Conservation (phyloP, 1,140 invertebrate genomes). For the Frieseomelitta varia region DNA sequence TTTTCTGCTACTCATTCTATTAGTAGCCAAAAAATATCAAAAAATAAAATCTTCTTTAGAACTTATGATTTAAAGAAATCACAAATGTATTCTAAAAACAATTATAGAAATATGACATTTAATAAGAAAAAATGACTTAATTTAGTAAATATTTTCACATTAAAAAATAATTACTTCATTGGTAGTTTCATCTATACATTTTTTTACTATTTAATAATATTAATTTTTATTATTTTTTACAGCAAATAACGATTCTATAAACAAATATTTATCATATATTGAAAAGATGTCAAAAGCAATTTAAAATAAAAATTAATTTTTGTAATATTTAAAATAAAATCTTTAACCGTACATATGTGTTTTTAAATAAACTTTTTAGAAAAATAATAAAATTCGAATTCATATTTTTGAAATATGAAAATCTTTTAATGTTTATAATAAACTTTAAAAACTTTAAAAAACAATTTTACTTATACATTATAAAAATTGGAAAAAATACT, state of each 20-base stretch:
- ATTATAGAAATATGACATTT: slow-evolving; percentile 8
- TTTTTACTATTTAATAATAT: background rate
- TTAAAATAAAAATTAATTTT: slow-evolving; percentile 13
- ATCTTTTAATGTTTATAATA: background rate
- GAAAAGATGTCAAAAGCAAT: background rate
- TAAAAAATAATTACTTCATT: background rate
- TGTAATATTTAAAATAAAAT: slow-evolving; percentile 5
- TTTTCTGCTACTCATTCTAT: background rate
- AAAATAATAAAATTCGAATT: slow-evolving; percentile 1
- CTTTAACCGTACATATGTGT: background rate
- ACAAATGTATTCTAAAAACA: background rate
- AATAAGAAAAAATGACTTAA: background rate
- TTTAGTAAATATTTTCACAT: background rate
- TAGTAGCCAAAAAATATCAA: background rate
- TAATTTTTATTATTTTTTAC: background rate
- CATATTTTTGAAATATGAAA: background rate
- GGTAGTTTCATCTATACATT: background rate
- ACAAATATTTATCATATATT: background rate
- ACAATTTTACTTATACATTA: background rate
- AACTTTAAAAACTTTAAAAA: background rate
- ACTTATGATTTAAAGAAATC: background rate
- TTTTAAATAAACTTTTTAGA: background rate
- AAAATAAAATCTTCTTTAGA: background rate
- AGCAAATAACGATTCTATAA: background rate
- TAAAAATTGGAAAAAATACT: slow-evolving; percentile 11